Evolutionary conservation across 2,888 invertebrate species (phyloP).

Genomic region (Noctua fimbriata): DNA sequence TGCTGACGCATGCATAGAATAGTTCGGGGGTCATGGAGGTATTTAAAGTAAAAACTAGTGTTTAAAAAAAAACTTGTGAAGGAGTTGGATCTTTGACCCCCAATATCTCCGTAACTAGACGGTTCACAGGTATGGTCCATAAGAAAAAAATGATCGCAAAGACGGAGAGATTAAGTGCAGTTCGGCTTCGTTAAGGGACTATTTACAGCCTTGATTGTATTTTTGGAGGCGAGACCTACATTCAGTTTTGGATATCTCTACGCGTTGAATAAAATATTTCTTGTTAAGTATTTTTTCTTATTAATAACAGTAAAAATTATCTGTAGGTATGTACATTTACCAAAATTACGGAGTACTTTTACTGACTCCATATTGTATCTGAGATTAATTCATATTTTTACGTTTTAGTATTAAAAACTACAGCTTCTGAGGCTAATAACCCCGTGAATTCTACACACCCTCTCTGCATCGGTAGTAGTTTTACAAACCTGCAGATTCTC

Average conservation of each 20-base stretch:
- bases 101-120: too few species aligned
- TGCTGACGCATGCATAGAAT: too few species aligned
- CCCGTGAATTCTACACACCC: constrained; percentile 1
- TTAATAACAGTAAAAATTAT: background rate
- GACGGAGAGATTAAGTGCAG: too few species aligned
- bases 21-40: too few species aligned
- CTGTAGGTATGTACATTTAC: too few species aligned
- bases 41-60: too few species aligned
- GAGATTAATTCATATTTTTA: background rate
- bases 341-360: background rate
- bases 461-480: constrained; percentile 28
- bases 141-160: too few species aligned
- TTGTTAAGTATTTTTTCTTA: background rate
- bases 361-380: background rate
- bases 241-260: background rate
- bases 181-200: too few species aligned
- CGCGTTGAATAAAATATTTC: background rate
- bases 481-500: constrained; percentile 53
- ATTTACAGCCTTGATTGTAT: too few species aligned
- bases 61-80: too few species aligned
- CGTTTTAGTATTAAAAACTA: background rate
- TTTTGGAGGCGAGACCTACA: background rate
- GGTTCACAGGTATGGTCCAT: too few species aligned
- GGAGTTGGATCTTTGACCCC: too few species aligned
- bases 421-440: constrained; percentile 2